Base-by-base conservation (phyloP, 2,888 invertebrate genomes). In the Gibbula magus region DNA sequence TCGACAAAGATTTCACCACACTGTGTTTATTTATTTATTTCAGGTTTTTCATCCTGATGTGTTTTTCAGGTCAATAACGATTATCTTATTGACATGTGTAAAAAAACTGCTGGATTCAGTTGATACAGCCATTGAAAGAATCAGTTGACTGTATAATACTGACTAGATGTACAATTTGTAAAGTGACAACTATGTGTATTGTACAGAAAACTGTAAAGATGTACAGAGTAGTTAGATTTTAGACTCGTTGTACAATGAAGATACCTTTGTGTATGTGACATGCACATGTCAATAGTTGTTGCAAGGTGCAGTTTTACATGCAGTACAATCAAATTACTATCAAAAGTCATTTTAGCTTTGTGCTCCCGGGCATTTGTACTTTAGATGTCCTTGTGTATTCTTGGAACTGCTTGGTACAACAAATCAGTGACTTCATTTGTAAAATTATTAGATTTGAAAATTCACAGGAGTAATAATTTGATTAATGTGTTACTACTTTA, bases 241-340 rank as follows among this genome's bases (percentile, higher is more conserved):
- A 45, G 20, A 32, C 13, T 39, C 39, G 70, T 70, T 20, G 70
- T 70, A 70, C 25, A 70, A 35, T 70, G 20, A 20, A 25, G 35
- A 35, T 35, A 35, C 20, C 20, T 20, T 35, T 20, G 70, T 32
- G 18, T 70, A 35, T 70, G 39, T 70, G 70, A 70, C 20, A 39
- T 70, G 70, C 70, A 70, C 70, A 70, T 18, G 35, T 45, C 45
- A 7, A 45, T 5, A 45, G 1, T 45, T 45, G 8, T 45, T 10
- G 45, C 45, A 45, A 45, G 45, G 45, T 45, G 45, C 45, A 45
- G 45, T 45, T 45, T 35, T 39, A 32, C 29, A 35, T 18, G 70
- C 39, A 70, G 39, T 70, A 32, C 39, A 70, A 70, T 70, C 70
- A 70, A 70, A 70, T 70, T 70, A 70, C 45, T 45, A 45, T 45